phyloP scores from a whole-genome alignment of 2,888 invertebrate species.

The Andrena haemorrhoa region DNA sequence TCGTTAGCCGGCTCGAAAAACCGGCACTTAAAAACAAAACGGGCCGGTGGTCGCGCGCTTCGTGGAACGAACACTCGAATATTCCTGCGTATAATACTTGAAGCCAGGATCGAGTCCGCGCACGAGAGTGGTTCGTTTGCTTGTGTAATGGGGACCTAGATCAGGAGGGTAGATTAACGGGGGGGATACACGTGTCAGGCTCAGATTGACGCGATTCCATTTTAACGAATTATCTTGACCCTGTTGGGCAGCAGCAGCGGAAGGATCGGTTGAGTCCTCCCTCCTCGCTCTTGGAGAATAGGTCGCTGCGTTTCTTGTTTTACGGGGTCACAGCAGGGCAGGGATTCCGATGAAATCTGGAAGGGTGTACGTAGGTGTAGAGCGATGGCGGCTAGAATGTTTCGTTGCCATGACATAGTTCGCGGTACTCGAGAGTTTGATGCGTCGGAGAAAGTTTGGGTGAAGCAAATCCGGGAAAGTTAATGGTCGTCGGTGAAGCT shows the following conservation, averaged over 20 bases:
- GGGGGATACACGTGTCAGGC: constrained; percentile 69
- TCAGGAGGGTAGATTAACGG: constrained; percentile 66
- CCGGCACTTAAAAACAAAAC: constrained; percentile 69
- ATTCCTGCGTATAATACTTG: constrained; percentile 38
- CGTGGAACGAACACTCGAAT: constrained; percentile 52
- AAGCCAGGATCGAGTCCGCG: constrained; percentile 38
- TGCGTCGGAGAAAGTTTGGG: constrained; percentile 3
- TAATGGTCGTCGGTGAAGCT: neutral
- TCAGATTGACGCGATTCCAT: constrained; percentile 69
- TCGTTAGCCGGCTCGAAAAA: constrained; percentile 77
- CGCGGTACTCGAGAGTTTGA: neutral
- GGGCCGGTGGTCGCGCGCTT: constrained; percentile 59
- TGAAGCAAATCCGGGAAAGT: neutral
- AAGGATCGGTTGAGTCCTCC: constrained; percentile 36
- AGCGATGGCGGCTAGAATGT: neutral
- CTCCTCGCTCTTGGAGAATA: neutral
- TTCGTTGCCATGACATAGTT: neutral
- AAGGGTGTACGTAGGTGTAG: neutral
- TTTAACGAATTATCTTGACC: constrained; percentile 64
- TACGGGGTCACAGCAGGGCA: neutral
- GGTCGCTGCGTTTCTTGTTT: constrained; percentile 9
- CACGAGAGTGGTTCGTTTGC: constrained; percentile 44
- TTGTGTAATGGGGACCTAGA: constrained; percentile 58
- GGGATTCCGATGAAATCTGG: constrained; percentile 3
- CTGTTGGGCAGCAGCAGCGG: constrained; percentile 47